A percentile compares a stretch with the other conserved stretches of the same genome.
Evolutionary conservation across 2,888 invertebrate species (phyloP).

Genomic region (Tanypteryx hageni): DNA sequence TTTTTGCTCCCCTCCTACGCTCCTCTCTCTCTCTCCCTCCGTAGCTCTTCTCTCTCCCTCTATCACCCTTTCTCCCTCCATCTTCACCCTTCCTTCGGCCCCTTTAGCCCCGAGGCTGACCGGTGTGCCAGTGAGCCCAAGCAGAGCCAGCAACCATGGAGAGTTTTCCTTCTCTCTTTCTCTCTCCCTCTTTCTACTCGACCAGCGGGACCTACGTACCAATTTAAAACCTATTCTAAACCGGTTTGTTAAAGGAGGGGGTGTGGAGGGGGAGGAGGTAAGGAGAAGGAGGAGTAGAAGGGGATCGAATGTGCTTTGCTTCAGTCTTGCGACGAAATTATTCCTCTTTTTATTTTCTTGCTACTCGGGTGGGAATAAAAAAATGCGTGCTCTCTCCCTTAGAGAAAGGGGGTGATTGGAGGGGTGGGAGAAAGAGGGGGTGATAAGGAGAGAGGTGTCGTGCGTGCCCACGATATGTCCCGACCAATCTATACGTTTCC

Average conservation of each 20-base stretch:
- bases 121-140: slow-evolving; percentile 1
- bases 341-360: neutral
- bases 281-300: neutral
- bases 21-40: neutral
- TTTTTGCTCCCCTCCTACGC: slow-evolving; percentile 28
- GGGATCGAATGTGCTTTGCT: slow-evolving; percentile 45
- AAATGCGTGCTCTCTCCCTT: neutral
- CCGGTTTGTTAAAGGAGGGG: slow-evolving; percentile 47
- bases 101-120: slow-evolving; percentile 9
- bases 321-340: slow-evolving; percentile 22
- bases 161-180: neutral
- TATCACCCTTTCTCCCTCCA: neutral
- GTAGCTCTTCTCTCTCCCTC: neutral
- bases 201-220: slow-evolving; percentile 50
- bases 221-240: slow-evolving; percentile 61
- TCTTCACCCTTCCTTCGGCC: neutral
- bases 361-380: neutral
- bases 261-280: neutral
- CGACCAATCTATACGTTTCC: slow-evolving; percentile 3
- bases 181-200: neutral
- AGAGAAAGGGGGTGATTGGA: neutral
- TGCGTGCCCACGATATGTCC: neutral
- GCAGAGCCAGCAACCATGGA: neutral
- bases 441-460: neutral
- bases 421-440: neutral